Percentiles rank a stretch among this genome's conserved stretches.
These are phyloP conservation scores for Pachypanchax playfairii DNA, from an alignment of 2,113 vertebrate genomes.

Conservation along the genomic window DNA sequence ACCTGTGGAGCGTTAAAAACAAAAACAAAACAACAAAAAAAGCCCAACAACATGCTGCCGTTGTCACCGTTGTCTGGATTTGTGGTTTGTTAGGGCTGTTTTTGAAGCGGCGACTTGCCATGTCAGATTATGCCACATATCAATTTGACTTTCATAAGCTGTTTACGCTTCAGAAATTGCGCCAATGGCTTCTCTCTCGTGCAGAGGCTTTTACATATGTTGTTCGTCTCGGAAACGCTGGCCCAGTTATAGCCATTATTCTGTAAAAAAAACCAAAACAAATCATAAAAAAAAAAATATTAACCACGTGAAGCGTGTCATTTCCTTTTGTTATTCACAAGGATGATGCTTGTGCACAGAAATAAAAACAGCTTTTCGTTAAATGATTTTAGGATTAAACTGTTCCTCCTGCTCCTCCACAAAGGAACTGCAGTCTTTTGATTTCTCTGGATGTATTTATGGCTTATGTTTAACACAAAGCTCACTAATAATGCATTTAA, in stretches of 20 bases:
- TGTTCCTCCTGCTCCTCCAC: constrained; percentile 29
- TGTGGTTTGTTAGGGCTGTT: constrained; percentile 78
- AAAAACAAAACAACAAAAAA: too few relatives aligned
- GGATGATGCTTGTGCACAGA: constrained; percentile 24
- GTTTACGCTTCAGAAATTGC: constrained; percentile 84
- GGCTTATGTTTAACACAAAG: constrained; percentile 70
- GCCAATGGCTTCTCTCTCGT: constrained; percentile 78
- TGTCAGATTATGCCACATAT: constrained; percentile 86
- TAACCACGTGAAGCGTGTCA: constrained; percentile 63
- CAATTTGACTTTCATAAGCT: constrained; percentile 87
- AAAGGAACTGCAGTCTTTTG: constrained; percentile 7
- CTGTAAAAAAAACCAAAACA: constrained; percentile 47
- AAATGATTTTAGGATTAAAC: constrained; percentile 26
- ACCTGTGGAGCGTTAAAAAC: constrained; percentile 70
- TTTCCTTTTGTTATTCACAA: constrained; percentile 51
- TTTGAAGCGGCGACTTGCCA: constrained; percentile 77
- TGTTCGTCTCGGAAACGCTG: constrained; percentile 72
- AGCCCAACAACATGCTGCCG: constrained; percentile 64
- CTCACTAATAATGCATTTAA: constrained; percentile 77
- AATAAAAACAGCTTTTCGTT: constrained; percentile 26
- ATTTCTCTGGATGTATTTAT: constrained; percentile 47
- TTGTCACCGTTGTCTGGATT: constrained; percentile 63
- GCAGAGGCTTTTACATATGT: constrained; percentile 82
- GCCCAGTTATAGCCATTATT: constrained; percentile 77
- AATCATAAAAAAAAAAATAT: constrained; percentile 52